Base-by-base conservation (phyloP, 2,797 vertebrate genomes). In the Acanthurus lineatus region DNA sequence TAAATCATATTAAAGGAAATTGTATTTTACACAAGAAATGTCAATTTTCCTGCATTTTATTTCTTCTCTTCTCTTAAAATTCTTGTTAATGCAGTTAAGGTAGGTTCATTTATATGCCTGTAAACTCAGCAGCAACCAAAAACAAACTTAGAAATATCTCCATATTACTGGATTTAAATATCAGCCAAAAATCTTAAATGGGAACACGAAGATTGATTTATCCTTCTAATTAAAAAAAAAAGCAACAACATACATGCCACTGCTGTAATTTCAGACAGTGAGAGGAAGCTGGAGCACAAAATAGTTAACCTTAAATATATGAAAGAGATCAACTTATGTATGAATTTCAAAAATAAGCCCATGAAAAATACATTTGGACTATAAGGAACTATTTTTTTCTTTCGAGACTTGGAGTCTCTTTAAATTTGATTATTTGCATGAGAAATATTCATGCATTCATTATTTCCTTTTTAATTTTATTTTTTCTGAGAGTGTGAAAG, bases 371-470 rank as follows among this genome's bases (percentile, higher is more conserved):
- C 6, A 49, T 56, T 44, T 68, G 25, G 44, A 63, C 6, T 45
- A 58, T 1, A 25, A 4, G 35, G 58, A 48, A 1, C 1, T 38
- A 1, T 10, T 15, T 32, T 60, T n/a, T 17, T 14, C 28, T 7
- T 15, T 5, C 53, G 48, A 57, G 40, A n/a, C 15, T 38, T 15
- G 40, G 11, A 20, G 28, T 42, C 32, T 71, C 38, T 77, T 69
- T 62, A 65, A 74, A 73, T 76, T 35, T 14, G 40, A 75, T 82
- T 82, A 79, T 72, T 69, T 80, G 73, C 69, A 71, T 40, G 53
- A 71, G 32, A 66, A 52, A 68, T 78, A 58, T 12, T 60, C 54
- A 49, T 62, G 7, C 61, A 52, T 58, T 82, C 60, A 76, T 66
- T 61, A 58, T 80, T 81, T 81, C 72, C 73, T 73, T 79, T 83